phyloP scores from a whole-genome alignment of 2,113 vertebrate genomes.

The Asarcornis scutulata region DNA sequence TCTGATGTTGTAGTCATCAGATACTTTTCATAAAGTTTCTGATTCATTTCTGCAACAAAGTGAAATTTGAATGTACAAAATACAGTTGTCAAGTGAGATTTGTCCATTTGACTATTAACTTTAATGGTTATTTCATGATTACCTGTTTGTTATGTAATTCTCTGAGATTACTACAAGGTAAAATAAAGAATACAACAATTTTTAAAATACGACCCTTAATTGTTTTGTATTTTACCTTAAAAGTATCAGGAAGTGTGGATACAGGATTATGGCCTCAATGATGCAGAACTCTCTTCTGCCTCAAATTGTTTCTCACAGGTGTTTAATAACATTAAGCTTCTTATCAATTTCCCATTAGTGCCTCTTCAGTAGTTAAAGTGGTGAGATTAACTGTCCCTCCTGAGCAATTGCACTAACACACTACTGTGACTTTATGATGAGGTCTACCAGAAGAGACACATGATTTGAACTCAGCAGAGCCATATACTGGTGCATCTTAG shows the following conservation, averaged over 20 bases:
- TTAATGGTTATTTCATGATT: neutral
- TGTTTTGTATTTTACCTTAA: neutral
- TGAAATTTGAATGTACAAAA: neutral
- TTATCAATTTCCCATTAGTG: neutral
- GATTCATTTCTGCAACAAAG: neutral
- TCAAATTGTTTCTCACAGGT: constrained; percentile 15
- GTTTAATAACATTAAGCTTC: constrained; percentile 16
- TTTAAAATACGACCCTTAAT: neutral
- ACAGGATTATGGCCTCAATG: neutral
- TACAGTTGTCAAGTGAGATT: neutral
- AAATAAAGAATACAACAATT: neutral
- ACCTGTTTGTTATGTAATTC: neutral
- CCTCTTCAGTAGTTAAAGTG: neutral
- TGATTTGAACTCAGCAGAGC: neutral
- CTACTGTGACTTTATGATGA: fast-evolving
- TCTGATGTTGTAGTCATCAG: neutral
- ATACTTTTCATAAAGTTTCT: neutral
- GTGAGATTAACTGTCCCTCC: neutral
- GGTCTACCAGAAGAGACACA: neutral
- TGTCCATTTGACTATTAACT: neutral
- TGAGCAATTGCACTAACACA: neutral
- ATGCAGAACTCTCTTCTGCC: neutral
- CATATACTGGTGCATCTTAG: neutral
- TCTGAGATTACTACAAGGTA: neutral
- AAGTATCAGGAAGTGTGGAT: neutral